phyloP scores from a whole-genome alignment of 2,113 vertebrate genomes.

The Vidua macroura region DNA sequence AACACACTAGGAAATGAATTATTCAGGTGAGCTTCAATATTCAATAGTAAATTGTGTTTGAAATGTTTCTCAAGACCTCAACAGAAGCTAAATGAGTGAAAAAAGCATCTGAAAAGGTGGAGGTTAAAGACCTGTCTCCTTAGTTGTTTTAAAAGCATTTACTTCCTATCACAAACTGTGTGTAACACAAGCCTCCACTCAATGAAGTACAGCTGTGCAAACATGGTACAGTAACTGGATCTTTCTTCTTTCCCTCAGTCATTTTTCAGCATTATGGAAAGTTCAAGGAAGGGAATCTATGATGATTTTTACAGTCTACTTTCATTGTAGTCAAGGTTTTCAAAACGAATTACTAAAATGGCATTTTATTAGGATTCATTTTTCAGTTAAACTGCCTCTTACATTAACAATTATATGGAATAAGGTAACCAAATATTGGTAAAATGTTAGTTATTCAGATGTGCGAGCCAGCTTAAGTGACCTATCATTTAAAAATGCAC shows the following conservation, averaged over 20 bases:
- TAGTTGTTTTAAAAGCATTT: conserved; percentile 80
- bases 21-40: conserved; percentile 44
- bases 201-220: conserved; percentile 87
- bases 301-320: conserved; percentile 60
- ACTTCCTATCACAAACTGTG: conserved; percentile 81
- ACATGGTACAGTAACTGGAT: conserved; percentile 76
- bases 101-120: conserved; percentile 69
- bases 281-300: conserved; percentile 63
- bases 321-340: conserved; percentile 60
- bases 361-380: conserved; percentile 45
- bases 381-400: conserved; percentile 16
- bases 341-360: conserved; percentile 54
- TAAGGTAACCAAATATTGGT: neutral
- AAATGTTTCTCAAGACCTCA: conserved; percentile 37
- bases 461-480: neutral
- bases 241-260: conserved; percentile 54
- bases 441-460: conserved; percentile 24
- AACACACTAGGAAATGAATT: conserved; percentile 38
- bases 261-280: conserved; percentile 69
- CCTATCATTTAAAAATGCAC: conserved; percentile 11
- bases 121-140: conserved; percentile 77
- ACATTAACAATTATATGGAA: neutral
- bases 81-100: conserved; percentile 72
- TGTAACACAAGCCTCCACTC: conserved; percentile 75
- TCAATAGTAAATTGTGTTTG: conserved; percentile 38